phyloP scores from a whole-genome alignment of 2,797 vertebrate genomes.

The Strix occidentalis region DNA sequence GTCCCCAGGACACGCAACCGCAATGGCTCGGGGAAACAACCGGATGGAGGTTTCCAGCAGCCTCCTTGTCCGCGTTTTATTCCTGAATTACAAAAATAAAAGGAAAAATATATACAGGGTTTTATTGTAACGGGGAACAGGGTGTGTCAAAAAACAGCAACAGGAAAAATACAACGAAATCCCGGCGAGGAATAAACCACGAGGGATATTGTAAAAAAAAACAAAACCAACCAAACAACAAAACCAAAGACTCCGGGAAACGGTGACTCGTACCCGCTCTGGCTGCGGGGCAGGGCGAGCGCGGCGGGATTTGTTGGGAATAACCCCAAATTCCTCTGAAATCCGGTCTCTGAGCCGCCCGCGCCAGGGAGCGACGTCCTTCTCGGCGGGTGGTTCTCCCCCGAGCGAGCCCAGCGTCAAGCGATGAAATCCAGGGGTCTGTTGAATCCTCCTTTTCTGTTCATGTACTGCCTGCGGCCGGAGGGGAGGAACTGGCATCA shows the following conservation, averaged over 20 bases:
- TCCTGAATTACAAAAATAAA: neutral
- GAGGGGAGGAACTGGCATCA: neutral
- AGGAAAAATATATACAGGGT: neutral
- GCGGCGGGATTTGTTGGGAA: neutral
- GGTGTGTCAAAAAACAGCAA: neutral
- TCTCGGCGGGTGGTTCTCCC: neutral
- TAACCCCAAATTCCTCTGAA: neutral
- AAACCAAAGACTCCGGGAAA: neutral
- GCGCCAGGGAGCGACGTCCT: rapidly evolving
- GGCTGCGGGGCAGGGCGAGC: neutral
- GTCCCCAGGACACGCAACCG: neutral
- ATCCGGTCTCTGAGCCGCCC: neutral
- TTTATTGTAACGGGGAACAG: neutral
- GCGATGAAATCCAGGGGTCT: conserved; percentile 98
- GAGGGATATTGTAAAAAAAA: neutral
- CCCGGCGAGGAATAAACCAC: rapidly evolving
- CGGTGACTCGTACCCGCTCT: rapidly evolving
- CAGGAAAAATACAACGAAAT: neutral
- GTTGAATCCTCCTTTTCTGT: conserved; percentile 98
- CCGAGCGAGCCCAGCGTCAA: conserved; percentile 64
- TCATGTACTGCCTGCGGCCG: conserved; percentile 92
- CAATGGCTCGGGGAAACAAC: neutral
- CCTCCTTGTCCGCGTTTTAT: rapidly evolving
- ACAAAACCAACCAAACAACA: too few species aligned
- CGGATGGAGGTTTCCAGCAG: rapidly evolving